Evolutionary conservation across 2,113 vertebrate species (phyloP), one percentile per base, ranked within the genome.

Genomic region (Nicator chloris): DNA sequence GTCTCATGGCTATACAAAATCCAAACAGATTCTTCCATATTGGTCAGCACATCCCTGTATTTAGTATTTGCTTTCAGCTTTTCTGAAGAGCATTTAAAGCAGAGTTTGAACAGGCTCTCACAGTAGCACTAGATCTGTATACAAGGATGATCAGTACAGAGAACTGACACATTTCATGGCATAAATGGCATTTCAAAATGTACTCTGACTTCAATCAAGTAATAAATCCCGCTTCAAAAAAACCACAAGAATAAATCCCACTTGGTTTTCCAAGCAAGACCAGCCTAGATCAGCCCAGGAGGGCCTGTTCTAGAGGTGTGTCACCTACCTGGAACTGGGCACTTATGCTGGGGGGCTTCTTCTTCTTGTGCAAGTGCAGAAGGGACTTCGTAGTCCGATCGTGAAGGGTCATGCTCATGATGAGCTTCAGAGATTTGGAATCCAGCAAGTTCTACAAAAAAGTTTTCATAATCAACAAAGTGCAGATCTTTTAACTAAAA

Each of bases 301-400:
- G 59, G 33, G 40, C 13, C 69, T 56, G 20, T 33, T 76, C 59
- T 72, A 0, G 13, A 50, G 42, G 12, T 14, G 31, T 7, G 15
- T 12, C 33, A 31, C 94, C 73, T 64, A 99, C 99, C 99, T 99
- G 99, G 95, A 99, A 99, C 97, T 99, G 99, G 15, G 99, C 99
- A 0, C 99, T 99, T 97, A 99, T 99, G 96, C 99, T 99, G 5
- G 99, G 99, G 0, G 99, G 98, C 61, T 99, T 99, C 97, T 99
- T 99, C 98, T 99, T 99, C 96, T 99, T 99, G 98, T 99, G 99
- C 70, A 99, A 95, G 93, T 99, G 99, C 56, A 99, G 97, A 86
- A 99, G 98, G 27, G 99, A 99, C 96, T 99, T 99, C 13, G 99
- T 99, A 18, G 99, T 99, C 50, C 99, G 98, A 75, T 99, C 99